phyloP scores from a whole-genome alignment of 2,888 invertebrate species.

The Aradus depressus region DNA sequence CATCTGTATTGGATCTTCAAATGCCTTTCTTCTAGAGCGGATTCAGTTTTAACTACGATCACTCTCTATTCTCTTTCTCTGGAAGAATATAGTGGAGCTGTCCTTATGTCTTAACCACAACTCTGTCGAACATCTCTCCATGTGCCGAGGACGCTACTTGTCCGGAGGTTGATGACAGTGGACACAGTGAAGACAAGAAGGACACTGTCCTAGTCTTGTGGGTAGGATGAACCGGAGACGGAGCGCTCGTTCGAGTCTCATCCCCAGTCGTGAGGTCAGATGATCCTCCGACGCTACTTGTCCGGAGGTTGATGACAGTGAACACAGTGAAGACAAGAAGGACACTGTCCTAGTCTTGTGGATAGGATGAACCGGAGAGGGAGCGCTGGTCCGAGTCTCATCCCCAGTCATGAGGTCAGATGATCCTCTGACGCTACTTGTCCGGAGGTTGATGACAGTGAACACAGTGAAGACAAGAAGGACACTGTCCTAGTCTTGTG shows the following conservation, averaged over 20 bases:
- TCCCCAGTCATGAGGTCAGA: slow-evolving; percentile 84
- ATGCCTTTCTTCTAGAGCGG: too few species aligned
- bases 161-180: slow-evolving; percentile 46
- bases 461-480: slow-evolving; percentile 60
- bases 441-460: slow-evolving; percentile 46
- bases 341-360: slow-evolving; percentile 61
- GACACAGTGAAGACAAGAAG: slow-evolving; percentile 60
- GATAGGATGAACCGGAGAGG: slow-evolving; percentile 76
- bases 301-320: slow-evolving; percentile 46
- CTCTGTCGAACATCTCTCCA: too few species aligned
- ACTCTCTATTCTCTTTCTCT: too few species aligned
- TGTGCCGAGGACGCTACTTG: slow-evolving; percentile 14
- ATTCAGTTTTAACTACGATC: too few species aligned
- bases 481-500: slow-evolving; percentile 61
- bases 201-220: slow-evolving; percentile 61
- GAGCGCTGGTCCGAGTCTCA: slow-evolving; percentile 90
- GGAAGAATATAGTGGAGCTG: too few species aligned
- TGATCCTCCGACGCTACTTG: slow-evolving; percentile 65
- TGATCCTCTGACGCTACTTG: slow-evolving; percentile 65
- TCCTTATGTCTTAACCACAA: too few species aligned
- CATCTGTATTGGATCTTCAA: too few species aligned
- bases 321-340: slow-evolving; percentile 60
- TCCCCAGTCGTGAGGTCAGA: slow-evolving; percentile 84
- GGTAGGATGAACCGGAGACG: slow-evolving; percentile 76
- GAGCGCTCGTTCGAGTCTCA: slow-evolving; percentile 90